Evolutionary conservation across 2,888 invertebrate species (phyloP).

Genomic region (Timema cristinae): DNA sequence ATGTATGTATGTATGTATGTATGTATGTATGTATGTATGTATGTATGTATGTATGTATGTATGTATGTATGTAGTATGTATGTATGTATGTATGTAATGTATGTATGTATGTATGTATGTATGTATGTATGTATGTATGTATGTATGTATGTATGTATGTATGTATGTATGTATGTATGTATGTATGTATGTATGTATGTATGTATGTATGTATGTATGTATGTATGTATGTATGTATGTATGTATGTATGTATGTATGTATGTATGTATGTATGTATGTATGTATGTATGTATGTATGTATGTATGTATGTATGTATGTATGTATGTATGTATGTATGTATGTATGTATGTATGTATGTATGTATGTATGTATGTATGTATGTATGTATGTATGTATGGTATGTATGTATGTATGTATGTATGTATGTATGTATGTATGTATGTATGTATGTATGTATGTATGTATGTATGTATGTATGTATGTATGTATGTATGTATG

Average conservation of each 20-base stretch:
- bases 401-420: constrained; percentile 17
- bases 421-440: constrained; percentile 16
- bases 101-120: too few species aligned
- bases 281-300: constrained; percentile 15
- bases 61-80: too few species aligned
- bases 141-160: background rate
- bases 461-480: constrained; percentile 24
- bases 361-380: constrained; percentile 14
- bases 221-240: background rate
- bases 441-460: constrained; percentile 18
- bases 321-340: constrained; percentile 13
- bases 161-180: background rate
- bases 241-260: background rate
- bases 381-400: background rate
- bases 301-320: constrained; percentile 15
- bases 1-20: too few species aligned
- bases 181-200: background rate
- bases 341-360: constrained; percentile 15
- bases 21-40: too few species aligned
- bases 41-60: too few species aligned
- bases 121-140: too few species aligned
- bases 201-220: background rate
- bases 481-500: constrained; percentile 27
- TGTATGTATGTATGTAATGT: too few species aligned
- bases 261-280: background rate